phyloP scores from a whole-genome alignment of 2,113 vertebrate species.

The Sciurus niger region DNA sequence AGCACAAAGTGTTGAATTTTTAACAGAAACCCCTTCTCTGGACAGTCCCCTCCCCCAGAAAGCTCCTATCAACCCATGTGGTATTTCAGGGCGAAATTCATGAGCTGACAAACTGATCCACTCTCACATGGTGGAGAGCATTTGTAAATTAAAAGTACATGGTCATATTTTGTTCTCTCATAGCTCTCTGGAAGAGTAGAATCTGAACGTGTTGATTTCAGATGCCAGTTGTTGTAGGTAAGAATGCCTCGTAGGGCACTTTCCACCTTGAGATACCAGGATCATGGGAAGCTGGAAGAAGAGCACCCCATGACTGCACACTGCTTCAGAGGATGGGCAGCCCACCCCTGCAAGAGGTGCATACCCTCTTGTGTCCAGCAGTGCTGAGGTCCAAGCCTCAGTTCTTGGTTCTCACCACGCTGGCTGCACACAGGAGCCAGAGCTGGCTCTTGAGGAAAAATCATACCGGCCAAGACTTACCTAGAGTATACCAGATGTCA shows the following conservation, averaged over 20 bases:
- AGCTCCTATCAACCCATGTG: neutral
- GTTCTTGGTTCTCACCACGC: accelerated
- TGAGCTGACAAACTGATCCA: neutral
- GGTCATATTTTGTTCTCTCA: neutral
- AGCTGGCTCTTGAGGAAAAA: neutral
- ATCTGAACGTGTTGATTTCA: neutral
- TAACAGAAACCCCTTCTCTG: neutral
- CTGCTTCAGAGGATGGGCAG: accelerated
- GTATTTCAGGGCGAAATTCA: neutral
- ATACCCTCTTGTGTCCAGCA: accelerated
- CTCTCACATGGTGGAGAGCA: neutral
- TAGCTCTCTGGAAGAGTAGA: neutral
- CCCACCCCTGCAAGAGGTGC: accelerated
- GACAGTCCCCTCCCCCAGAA: neutral
- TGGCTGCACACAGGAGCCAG: neutral
- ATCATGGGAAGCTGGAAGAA: neutral
- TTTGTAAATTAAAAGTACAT: neutral
- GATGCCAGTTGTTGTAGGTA: neutral
- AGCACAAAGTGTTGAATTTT: neutral
- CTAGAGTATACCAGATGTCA: accelerated
- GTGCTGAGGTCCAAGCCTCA: too few relatives aligned
- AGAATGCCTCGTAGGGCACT: neutral
- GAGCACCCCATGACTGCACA: accelerated
- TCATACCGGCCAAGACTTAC: neutral
- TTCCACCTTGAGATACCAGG: neutral